A percentile compares a stretch with the other conserved stretches of the same genome.
Evolutionary conservation across 1,140 invertebrate genomes (phyloP).

Genomic region (Pissodes strobi): DNA sequence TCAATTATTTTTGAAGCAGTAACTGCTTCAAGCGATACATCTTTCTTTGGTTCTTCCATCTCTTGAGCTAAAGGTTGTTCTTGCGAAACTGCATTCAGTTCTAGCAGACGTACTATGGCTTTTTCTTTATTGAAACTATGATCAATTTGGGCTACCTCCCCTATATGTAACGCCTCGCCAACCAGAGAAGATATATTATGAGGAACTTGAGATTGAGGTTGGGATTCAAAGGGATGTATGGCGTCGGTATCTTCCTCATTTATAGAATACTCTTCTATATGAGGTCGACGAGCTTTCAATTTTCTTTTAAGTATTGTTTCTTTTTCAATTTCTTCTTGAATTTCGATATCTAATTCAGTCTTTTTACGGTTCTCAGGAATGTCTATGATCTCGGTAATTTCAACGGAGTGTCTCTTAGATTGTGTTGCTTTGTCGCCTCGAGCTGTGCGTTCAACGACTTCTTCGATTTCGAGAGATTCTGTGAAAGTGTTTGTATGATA

Average conservation of each 20-base stretch:
- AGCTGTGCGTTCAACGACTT: conserved; percentile 45
- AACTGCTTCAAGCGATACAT: conserved; percentile 51
- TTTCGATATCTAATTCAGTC: conserved; percentile 56
- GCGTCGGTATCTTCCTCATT: conserved; percentile 52
- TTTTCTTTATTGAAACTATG: conserved; percentile 5
- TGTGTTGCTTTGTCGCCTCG: conserved; percentile 37
- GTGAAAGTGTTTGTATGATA: conserved; percentile 57
- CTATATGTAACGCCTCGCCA: conserved; percentile 21
- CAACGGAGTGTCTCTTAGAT: conserved; percentile 50
- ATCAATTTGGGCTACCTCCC: conserved; percentile 26
- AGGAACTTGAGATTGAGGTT: conserved; percentile 42
- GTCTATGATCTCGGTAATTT: conserved; percentile 54
- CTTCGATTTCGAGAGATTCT: conserved; percentile 57
- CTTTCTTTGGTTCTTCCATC: conserved; percentile 28
- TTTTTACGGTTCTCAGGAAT: conserved; percentile 47
- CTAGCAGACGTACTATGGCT: conserved; percentile 18
- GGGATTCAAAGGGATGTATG: conserved; percentile 38
- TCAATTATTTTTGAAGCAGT: conserved; percentile 60
- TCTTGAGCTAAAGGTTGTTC: conserved; percentile 29
- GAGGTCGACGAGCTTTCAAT: conserved; percentile 51
- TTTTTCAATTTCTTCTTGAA: conserved; percentile 56
- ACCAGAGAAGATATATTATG: conserved; percentile 55
- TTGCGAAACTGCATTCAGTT: conserved; percentile 17
- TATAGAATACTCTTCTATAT: conserved; percentile 47
- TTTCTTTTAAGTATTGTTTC: conserved; percentile 29